Evolutionary conservation across 1,140 invertebrate genomes (phyloP), one percentile per base, ranked within the genome.

Genomic region (Telenomus remus): DNA sequence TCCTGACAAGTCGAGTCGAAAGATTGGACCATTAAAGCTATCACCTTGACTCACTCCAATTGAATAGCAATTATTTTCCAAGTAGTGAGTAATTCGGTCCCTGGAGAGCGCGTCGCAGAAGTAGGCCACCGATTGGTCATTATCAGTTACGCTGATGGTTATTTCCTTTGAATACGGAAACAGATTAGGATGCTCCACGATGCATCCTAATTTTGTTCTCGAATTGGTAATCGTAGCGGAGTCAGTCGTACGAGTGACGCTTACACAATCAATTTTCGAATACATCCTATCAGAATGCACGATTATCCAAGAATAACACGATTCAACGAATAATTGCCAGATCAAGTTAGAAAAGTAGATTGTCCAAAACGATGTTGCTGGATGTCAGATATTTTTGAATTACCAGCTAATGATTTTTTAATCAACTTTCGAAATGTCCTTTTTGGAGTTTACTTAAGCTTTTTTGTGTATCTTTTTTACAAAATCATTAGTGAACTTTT

Each of bases 111-210:
- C 19, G 33, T 2, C 44, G 60, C 66, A 74, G 64, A 68, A 68
- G 57, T 64, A 44, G 51, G 10, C 6, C 46, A 47, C n/a, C 54
- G 44, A 69, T 76, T 76, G 65, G 65, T 69, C 72, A 69, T 76
- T 69, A 69, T 69, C 72, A 59, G 64, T 76, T 76, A 64, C 72
- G 64, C 69, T 76, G n/a, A n/a, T n/a, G 65, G 54, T 69, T 76
- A 69, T 69, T 76, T 76, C 72, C 72, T 69, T 54, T 60, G 72
- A 15, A 14, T 16, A 34, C 63, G 71, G 71, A 75, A 76, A 60
- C 65, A 59, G 64, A 69, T 76, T 76, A 69, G 59, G 54, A 76
- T 49, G 54, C 72, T 46, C 19, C 35, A 49, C 60, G 72, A 49
- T 76, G 72, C 71, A 64, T 60, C 64, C 71, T 75, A 75, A 75